phyloP scores from a whole-genome alignment of 2,888 invertebrate genomes.

The Protodeltote pygarga region DNA sequence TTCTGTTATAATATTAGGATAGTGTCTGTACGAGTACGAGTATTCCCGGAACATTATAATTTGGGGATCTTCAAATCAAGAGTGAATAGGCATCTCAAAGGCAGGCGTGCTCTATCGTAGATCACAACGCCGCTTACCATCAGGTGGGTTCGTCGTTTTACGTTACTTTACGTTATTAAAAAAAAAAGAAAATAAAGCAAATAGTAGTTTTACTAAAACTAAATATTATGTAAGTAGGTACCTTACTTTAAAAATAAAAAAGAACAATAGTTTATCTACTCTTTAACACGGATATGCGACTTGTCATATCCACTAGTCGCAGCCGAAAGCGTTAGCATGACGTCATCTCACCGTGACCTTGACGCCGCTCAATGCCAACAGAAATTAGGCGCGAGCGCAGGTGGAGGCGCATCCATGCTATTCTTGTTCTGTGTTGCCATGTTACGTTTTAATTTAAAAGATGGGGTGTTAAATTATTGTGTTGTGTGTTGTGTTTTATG shows the following conservation, averaged over 20 bases:
- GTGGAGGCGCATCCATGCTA: conserved; percentile 59
- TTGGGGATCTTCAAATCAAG: too few relatives aligned
- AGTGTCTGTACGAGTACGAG: too few relatives aligned
- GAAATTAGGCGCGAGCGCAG: conserved; percentile 68
- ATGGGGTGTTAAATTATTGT: not conserved
- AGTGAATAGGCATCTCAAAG: too few relatives aligned
- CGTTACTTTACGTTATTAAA: too few relatives aligned
- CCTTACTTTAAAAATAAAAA: not conserved
- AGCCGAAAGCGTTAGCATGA: conserved; percentile 60
- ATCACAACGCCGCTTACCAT: too few relatives aligned
- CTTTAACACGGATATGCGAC: conserved; percentile 59
- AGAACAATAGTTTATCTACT: conserved; percentile 19
- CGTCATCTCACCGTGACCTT: conserved; percentile 80
- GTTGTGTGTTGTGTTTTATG: not conserved
- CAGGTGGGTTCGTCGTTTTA: too few relatives aligned
- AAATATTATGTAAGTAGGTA: too few relatives aligned
- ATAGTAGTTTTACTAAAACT: too few relatives aligned
- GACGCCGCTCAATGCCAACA: conserved; percentile 79
- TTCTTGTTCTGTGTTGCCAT: conserved; percentile 61
- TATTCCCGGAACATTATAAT: too few relatives aligned
- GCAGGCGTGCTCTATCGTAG: too few relatives aligned
- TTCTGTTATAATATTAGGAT: too few relatives aligned
- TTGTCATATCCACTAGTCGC: conserved; percentile 47
- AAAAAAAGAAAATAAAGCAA: not conserved
- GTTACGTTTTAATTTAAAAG: conserved; percentile 16